Base-by-base conservation (phyloP, 92 coral and sea anemone species). In the Desmophyllum pertusum region DNA sequence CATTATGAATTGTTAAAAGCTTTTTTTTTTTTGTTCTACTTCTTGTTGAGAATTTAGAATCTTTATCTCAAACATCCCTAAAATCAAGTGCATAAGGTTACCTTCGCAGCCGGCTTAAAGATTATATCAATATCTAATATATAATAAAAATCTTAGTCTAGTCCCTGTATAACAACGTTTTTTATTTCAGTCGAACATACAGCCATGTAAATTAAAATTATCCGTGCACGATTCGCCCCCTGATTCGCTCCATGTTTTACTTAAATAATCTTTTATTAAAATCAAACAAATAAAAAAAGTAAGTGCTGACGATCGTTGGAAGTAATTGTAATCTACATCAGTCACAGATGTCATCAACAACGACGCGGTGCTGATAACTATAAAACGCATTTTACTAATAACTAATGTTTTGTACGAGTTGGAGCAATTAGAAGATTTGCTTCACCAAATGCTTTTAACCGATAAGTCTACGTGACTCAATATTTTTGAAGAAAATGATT, bases 251-350 rank as follows among this genome's bases (percentile, higher is more conserved):
- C 38, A 38, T 64, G 67, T 45, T 57, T 64, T 17, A 27, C 55
- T 38, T 31, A 40, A 62, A 61, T 40, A n/a, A 77, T 61, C 15
- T 62, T 19, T 43, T 40, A 64, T 33, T n/a, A 78, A 76, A 78
- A 64, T 13, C 83, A 45, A 64, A 78, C 62, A 42, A 77, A 42
- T 64, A 10, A 59, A 78, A 61, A 39, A 61, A 42, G 30, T 45
- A 31, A 8, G 10, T 69, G 65, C 36, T 66, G 75, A 43, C 29
- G 50, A 18, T 68, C 59, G 37, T 67, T 53, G 23, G 31, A 21
- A 29, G 23, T 48, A 48, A 51, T 67, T 80, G 27, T 43, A 46
- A 8, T 37, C 1, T 35, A 37, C 35, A 46, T 33, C 38, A n/a
- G n/a, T n/a, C n/a, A n/a, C n/a, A 19, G 36, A 35, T 46, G 17